phyloP scores from a whole-genome alignment of 1,140 invertebrate species.

The Diploscapter pachys region DNA sequence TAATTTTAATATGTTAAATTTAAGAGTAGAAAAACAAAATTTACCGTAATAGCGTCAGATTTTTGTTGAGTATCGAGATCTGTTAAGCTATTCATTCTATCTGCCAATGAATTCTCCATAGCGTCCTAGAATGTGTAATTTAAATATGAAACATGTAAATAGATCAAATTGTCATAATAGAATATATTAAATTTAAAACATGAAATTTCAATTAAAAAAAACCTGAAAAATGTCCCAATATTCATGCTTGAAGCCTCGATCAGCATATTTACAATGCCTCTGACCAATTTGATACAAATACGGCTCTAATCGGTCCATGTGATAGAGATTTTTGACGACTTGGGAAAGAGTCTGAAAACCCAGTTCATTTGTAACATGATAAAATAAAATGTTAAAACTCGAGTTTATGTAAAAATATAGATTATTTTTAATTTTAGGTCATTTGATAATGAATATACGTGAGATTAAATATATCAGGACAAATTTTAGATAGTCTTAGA shows the following conservation, averaged over 20 bases:
- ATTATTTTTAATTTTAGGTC: too few relatives aligned
- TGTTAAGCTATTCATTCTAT: constrained; percentile 41
- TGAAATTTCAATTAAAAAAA: constrained; percentile 5
- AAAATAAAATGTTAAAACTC: too few relatives aligned
- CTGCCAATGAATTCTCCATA: constrained; percentile 46
- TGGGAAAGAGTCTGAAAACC: constrained; percentile 50
- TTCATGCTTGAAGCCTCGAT: constrained; percentile 55
- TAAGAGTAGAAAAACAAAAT: too few relatives aligned
- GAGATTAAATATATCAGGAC: not conserved
- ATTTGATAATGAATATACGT: not conserved
- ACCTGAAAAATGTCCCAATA: constrained; percentile 57
- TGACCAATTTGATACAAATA: constrained; percentile 47
- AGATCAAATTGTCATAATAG: constrained; percentile 9
- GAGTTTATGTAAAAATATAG: too few relatives aligned
- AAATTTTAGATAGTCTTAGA: not conserved
- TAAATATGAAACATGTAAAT: not conserved
- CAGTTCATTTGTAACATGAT: not conserved
- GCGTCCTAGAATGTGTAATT: constrained; percentile 48
- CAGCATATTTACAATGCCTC: constrained; percentile 52
- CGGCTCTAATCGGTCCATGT: constrained; percentile 51
- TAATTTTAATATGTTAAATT: too few relatives aligned
- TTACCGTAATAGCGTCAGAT: constrained; percentile 42
- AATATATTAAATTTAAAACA: constrained; percentile 10
- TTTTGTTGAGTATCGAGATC: constrained; percentile 45
- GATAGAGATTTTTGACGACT: constrained; percentile 57